Base-by-base conservation (phyloP, 2,888 invertebrate species). In the Camponotus fellah region DNA sequence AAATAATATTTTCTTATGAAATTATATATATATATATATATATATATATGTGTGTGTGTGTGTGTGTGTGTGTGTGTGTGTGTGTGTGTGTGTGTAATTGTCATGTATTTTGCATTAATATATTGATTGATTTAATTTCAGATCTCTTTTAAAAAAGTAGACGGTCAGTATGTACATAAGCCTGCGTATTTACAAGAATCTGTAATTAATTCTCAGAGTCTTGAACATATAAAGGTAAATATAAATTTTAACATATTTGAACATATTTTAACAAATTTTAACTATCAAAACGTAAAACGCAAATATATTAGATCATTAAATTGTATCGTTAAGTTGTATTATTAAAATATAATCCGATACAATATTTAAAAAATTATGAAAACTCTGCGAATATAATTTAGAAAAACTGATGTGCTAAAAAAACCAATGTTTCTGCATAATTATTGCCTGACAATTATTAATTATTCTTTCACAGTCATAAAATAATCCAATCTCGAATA, bases 91-190 rank as follows among this genome's bases (percentile, higher is more conserved):
- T 26, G 26, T 26, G 26, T 26, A 26, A 26, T 26, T 26, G 8
- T 8, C 8, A 17, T 2, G 26, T 58, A 6, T 66, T 68, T 46
- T 46, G 17, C 14, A 14, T 5, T 68, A 46, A 5, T 69, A 32
- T 14, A 69, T 14, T 26, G 56, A 77, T 26, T 43, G 3, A 8
- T 17, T 69, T 60, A n/a, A 21, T 69, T 72, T 6, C 40, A 80
- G 79, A 5, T 80, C 32, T 53, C 12, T 43, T 74, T 72, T 0
- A 43, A 60, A 72, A 12, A 21, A 60, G 46, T 21, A 46, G 6
- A 21, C 21, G 79, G 74, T 53, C 10, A 26, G 26, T 26, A 26
- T 26, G 2, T 26, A 26, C 2, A 26, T 26, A 26, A 26, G 26
- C 26, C 26, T 26, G 26, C 26, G 26, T 2, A 0, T 49, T 0